Conservation (phyloP, 2,888 invertebrate species). For the Digitonthophagus gazella region DNA sequence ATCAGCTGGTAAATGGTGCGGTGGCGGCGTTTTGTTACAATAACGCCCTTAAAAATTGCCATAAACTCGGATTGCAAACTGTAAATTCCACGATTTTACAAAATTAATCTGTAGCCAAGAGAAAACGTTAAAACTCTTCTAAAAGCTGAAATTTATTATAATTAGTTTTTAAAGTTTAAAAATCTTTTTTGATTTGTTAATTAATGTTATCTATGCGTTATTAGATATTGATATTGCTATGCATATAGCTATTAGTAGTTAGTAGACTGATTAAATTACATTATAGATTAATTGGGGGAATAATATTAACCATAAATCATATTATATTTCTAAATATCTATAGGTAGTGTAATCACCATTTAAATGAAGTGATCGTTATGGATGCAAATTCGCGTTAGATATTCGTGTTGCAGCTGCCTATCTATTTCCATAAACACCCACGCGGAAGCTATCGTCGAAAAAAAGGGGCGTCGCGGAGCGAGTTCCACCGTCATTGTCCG, state of each 20-base stretch:
- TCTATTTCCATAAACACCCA: constrained; percentile 38
- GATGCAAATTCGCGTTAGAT: constrained; percentile 38
- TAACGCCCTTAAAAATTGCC: background rate
- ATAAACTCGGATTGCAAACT: background rate
- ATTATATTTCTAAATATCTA: too few relatives aligned
- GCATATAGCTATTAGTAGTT: background rate
- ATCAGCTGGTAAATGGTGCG: background rate
- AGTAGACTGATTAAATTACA: background rate
- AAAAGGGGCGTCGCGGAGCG: background rate
- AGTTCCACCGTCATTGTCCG: background rate
- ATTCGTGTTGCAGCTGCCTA: constrained; percentile 37
- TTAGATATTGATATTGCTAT: background rate
- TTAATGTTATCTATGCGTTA: background rate
- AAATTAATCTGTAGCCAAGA: background rate
- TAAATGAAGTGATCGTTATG: constrained; percentile 37
- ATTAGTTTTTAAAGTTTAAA: background rate
- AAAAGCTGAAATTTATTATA: background rate
- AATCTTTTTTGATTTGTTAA: too few relatives aligned
- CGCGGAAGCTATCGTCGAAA: constrained; percentile 21
- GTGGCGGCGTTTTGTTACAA: background rate
- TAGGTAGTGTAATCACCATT: too few relatives aligned
- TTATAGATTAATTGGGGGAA: background rate
- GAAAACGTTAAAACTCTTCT: background rate
- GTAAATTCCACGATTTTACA: background rate
- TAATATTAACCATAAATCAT: background rate